phyloP scores from a whole-genome alignment of 2,888 invertebrate species.

The Micoletzkya japonica region DNA sequence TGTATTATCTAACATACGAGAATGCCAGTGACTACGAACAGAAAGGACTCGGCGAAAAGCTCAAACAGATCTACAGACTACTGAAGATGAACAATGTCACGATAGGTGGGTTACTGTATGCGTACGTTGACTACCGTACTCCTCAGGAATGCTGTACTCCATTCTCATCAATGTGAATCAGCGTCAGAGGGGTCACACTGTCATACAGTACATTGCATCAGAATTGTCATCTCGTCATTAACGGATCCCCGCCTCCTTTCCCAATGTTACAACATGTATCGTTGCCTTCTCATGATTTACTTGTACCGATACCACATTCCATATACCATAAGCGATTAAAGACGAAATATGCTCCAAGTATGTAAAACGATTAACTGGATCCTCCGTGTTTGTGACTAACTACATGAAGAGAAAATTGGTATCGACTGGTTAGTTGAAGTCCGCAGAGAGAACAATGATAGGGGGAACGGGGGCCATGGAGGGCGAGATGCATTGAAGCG shows the following conservation, averaged over 20 bases:
- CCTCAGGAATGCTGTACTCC: background rate
- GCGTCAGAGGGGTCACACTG: background rate
- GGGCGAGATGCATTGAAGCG: background rate
- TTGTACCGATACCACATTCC: too few relatives aligned
- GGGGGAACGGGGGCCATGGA: background rate
- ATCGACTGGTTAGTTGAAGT: background rate
- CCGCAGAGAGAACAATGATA: background rate
- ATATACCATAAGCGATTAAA: too few relatives aligned
- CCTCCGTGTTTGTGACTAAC: background rate
- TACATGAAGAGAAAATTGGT: background rate
- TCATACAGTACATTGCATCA: background rate
- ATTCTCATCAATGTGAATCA: background rate
- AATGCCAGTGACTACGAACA: too few relatives aligned
- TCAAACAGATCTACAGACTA: background rate
- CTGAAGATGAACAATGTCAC: background rate
- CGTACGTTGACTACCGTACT: background rate
- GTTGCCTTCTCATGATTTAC: too few relatives aligned
- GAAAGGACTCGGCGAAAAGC: too few relatives aligned
- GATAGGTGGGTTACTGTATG: background rate
- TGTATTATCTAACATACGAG: conserved; percentile 13
- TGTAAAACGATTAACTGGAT: background rate
- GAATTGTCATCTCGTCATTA: too few relatives aligned
- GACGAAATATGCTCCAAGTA: background rate
- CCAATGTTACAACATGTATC: too few relatives aligned
- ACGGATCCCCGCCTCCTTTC: too few relatives aligned